These are phyloP conservation scores for Vulpes ferrilata DNA, from an alignment of 2,113 vertebrate species.

Conservation along the genomic window DNA sequence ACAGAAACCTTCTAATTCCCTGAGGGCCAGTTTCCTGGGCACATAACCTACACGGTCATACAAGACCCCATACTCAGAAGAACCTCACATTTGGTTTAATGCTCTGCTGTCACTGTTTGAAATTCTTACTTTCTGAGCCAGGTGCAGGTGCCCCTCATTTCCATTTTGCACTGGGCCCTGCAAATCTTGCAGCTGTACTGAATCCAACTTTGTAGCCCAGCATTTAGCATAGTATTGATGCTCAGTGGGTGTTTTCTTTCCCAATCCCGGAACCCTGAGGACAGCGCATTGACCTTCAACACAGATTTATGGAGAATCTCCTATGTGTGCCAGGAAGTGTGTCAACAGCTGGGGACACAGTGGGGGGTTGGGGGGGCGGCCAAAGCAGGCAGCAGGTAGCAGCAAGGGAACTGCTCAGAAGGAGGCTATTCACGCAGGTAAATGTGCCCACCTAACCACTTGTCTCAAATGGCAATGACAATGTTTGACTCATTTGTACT, in stretches of 20 bases:
- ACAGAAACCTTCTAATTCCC: background rate
- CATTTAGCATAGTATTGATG: background rate
- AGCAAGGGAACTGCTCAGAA: background rate
- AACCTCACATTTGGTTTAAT: background rate
- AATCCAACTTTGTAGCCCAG: background rate
- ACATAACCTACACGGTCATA: background rate
- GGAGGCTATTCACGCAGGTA: background rate
- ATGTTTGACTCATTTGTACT: background rate
- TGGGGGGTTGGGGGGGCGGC: background rate
- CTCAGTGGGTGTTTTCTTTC: background rate
- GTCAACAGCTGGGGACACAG: background rate
- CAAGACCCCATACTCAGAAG: background rate
- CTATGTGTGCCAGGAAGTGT: background rate
- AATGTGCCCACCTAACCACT: fast-evolving
- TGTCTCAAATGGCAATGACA: fast-evolving
- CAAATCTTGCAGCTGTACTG: background rate
- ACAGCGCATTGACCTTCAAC: background rate
- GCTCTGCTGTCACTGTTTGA: background rate
- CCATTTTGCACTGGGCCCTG: background rate
- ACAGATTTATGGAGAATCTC: background rate
- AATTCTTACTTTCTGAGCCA: background rate
- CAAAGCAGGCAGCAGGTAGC: background rate
- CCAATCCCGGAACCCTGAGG: background rate
- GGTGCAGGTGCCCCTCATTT: background rate
- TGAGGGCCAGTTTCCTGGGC: background rate